Conservation (phyloP, 2,888 invertebrate species). For the Drosophila subsilvestris region DNA sequence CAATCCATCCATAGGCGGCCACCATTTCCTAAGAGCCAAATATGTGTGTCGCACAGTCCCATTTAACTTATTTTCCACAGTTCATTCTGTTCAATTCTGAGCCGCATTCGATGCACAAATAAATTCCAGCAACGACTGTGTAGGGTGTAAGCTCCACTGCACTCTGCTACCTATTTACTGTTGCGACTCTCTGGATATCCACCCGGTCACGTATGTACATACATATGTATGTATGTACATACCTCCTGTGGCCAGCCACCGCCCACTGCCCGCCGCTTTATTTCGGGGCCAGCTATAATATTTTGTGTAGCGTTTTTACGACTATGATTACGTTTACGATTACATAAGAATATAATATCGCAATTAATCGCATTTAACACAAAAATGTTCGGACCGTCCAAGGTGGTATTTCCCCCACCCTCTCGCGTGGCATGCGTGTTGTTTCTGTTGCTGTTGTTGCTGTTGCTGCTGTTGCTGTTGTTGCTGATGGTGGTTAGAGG, state of each 20-base stretch:
- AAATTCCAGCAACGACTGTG: neutral
- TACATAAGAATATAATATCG: slow-evolving; percentile 82
- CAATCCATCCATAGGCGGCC: no score
- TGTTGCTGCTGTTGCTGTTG: slow-evolving; percentile 22
- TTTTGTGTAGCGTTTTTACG: slow-evolving; percentile 66
- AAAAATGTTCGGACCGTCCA: slow-evolving; percentile 71
- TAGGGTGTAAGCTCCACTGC: slow-evolving; percentile 48
- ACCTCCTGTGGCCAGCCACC: neutral
- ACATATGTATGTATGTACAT: no score
- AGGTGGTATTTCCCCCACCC: slow-evolving; percentile 45
- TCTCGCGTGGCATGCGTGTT: slow-evolving; percentile 57
- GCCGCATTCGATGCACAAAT: slow-evolving; percentile 2
- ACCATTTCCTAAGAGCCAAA: no score
- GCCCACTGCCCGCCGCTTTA: slow-evolving; percentile 2
- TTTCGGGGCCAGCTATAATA: slow-evolving; percentile 57
- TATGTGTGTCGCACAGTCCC: no score
- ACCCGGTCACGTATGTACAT: neutral
- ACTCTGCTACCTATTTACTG: slow-evolving; percentile 47
- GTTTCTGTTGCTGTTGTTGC: slow-evolving; percentile 39
- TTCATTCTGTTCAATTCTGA: neutral
- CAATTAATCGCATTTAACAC: slow-evolving; percentile 81
- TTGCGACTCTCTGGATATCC: slow-evolving; percentile 3
- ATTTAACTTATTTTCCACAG: no score
- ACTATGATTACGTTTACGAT: slow-evolving; percentile 79
- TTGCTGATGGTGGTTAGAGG: neutral